Base-by-base conservation (phyloP, 1,140 invertebrate species). In the Thereuonema tuberculata region DNA sequence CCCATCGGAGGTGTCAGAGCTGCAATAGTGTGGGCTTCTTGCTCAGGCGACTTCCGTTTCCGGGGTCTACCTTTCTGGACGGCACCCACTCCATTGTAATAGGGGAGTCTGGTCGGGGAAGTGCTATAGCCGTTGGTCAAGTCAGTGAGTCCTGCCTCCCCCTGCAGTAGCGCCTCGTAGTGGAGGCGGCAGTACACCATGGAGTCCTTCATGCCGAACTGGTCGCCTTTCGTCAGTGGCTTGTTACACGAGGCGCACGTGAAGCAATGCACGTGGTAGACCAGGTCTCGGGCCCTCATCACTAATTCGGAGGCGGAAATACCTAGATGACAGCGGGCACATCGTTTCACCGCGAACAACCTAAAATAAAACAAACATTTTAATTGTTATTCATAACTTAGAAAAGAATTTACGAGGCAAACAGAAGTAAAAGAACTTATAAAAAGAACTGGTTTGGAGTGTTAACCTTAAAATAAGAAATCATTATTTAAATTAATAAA, bases 261-360 rank as follows among this genome's bases (percentile, higher is more conserved):
- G 77, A 96, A 96, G 75, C 91, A 96, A 61, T 85, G 82, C 53
- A 93, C 78, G 73, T 96, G 91, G 73, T 89, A 96, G 49, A 94
- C 89, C 65, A 86, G 78, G 64, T 90, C 87, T 27, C 86, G 74
- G 0, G 89, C 90, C 62, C 89, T 75, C 90, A 94, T 95, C 68
- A 95, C 91, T 67, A 94, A 77, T 76, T 95, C 91, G 64, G 85
- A 85, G n/a, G 89, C 83, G 15, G 85, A 84, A 67, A 96, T 77
- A 65, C 86, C 88, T 31, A 84, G 81, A 17, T 84, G 82, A 70
- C 91, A 95, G 49, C 88, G 80, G 1, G 84, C 84, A 69, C 91
- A 94, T 58, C 87, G 78, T 68, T 87, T 85, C 53, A 71, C 67
- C 15, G 68, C 73, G 62, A 75, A 77, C 48, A 72, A 58, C 63